phyloP scores from a whole-genome alignment of 2,113 vertebrate genomes.

The Scomber scombrus region DNA sequence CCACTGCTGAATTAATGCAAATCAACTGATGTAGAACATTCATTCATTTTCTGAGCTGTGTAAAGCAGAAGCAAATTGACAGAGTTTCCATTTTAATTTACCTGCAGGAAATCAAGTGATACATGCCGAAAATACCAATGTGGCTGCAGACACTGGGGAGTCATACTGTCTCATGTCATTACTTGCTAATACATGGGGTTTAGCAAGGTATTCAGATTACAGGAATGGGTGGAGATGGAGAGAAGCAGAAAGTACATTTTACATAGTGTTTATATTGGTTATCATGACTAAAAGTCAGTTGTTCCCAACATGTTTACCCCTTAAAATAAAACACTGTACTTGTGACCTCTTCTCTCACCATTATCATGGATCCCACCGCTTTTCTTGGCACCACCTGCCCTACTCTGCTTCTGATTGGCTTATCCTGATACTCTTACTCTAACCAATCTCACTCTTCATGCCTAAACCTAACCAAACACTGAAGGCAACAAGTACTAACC shows the following conservation, averaged over 20 bases:
- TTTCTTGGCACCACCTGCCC: too few species aligned
- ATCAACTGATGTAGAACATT: constrained; percentile 55
- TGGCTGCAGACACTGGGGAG: constrained; percentile 19
- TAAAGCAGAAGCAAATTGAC: constrained; percentile 47
- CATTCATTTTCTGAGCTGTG: constrained; percentile 33
- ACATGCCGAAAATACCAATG: constrained; percentile 40
- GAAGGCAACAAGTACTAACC: too few species aligned
- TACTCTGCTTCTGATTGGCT: too few species aligned
- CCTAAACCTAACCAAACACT: too few species aligned
- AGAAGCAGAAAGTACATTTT: neutral
- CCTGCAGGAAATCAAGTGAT: constrained; percentile 55
- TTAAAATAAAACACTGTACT: too few species aligned
- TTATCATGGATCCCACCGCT: too few species aligned
- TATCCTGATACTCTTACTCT: too few species aligned
- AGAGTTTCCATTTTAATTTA: constrained; percentile 66
- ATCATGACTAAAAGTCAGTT: too few species aligned
- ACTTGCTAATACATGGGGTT: constrained; percentile 13
- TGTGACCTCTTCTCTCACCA: too few species aligned
- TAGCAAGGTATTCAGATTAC: neutral
- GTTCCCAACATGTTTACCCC: too few species aligned
- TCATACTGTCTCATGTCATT: constrained; percentile 25
- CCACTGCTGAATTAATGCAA: constrained; percentile 53
- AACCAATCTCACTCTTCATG: too few species aligned
- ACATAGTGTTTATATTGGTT: neutral
- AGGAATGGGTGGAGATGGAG: constrained; percentile 1